phyloP scores from a whole-genome alignment of 2,797 vertebrate genomes.

The Hemitrygon akajei region DNA sequence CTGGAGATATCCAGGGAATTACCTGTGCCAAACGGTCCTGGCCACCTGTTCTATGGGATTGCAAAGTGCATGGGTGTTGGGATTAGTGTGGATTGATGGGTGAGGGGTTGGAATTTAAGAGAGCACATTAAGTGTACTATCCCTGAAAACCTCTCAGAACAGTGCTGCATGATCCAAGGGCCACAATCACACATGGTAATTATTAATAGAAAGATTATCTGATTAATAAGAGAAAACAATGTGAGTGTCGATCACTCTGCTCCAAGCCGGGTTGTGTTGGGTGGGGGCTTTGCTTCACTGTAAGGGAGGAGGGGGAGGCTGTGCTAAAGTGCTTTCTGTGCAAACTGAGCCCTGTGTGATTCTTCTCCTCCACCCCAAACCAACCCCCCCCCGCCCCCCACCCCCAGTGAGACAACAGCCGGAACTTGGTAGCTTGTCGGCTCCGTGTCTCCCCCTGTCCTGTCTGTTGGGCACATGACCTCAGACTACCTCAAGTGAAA shows the following conservation, averaged over 20 bases:
- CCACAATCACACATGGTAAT: neutral
- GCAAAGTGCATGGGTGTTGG: too few relatives aligned
- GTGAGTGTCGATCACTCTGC: neutral
- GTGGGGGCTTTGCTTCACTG: neutral
- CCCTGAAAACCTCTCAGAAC: neutral
- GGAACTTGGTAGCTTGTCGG: too few relatives aligned
- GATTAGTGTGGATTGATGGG: too few relatives aligned
- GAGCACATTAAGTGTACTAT: neutral
- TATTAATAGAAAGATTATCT: neutral
- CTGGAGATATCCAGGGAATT: too few relatives aligned
- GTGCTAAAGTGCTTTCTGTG: neutral
- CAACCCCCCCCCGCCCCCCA: too few relatives aligned
- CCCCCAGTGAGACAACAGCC: too few relatives aligned
- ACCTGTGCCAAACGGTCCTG: too few relatives aligned
- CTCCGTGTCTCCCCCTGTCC: too few relatives aligned
- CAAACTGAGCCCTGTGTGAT: neutral
- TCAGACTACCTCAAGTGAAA: too few relatives aligned
- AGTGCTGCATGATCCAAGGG: neutral
- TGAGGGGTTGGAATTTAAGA: too few relatives aligned
- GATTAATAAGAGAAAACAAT: neutral
- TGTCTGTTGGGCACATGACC: too few relatives aligned
- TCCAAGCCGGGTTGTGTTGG: neutral
- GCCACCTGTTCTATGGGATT: too few relatives aligned
- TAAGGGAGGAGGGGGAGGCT: neutral
- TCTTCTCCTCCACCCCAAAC: neutral